Evolutionary conservation across 53 echinoderm and acorn worm species (phyloP).

Genomic region (Apostichopus leukothele): DNA sequence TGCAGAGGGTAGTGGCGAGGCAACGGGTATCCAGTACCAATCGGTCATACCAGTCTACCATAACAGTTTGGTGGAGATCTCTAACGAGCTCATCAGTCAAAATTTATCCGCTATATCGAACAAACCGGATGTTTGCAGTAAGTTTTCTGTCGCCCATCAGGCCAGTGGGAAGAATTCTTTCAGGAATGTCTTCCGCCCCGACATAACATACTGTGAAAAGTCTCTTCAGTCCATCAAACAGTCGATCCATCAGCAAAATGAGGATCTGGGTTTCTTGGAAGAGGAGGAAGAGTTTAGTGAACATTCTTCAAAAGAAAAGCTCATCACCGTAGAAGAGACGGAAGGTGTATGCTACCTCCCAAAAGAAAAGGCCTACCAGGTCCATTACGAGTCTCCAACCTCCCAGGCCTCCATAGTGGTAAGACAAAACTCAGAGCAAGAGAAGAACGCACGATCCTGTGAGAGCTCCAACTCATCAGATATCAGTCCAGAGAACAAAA

Average conservation of each 20-base stretch:
- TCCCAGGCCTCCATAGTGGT: not conserved
- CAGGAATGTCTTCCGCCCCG: slow-evolving; percentile 92
- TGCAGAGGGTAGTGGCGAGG: slow-evolving; percentile 38
- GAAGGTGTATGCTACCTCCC: slow-evolving; percentile 89
- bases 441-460: not conserved
- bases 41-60: slow-evolving; percentile 74
- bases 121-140: slow-evolving; percentile 56
- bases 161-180: slow-evolving; percentile 81
- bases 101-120: slow-evolving; percentile 80
- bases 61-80: slow-evolving; percentile 58
- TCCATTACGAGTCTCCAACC: not conserved
- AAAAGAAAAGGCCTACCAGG: slow-evolving; percentile 52
- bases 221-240: slow-evolving; percentile 45
- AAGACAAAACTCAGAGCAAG: not conserved
- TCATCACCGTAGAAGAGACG: slow-evolving; percentile 64
- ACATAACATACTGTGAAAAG: slow-evolving; percentile 85
- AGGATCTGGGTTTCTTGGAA: not conserved
- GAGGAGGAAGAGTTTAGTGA: slow-evolving; percentile 71
- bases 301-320: slow-evolving; percentile 70
- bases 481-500: not conserved
- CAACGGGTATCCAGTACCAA: slow-evolving; percentile 52
- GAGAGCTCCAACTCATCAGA: slow-evolving; percentile 2
- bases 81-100: slow-evolving; percentile 63
- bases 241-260: not conserved
- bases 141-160: slow-evolving; percentile 50